Base-by-base conservation (phyloP, 92 coral and sea anemone genomes). In the Parazoanthus darwini region DNA sequence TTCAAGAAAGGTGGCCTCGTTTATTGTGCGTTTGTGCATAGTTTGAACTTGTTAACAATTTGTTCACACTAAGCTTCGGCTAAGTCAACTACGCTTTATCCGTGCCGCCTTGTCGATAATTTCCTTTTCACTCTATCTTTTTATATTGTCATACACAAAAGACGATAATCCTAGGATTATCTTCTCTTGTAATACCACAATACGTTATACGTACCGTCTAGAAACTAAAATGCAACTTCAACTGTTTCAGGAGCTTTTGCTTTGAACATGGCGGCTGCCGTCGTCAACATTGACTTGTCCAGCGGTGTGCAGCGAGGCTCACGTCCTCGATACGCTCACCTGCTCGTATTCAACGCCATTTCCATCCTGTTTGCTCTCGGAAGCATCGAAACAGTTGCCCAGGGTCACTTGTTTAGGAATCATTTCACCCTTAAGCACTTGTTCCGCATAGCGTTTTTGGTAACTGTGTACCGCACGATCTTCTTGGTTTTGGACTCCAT, bases 221-320 rank as follows among this genome's bases (percentile, higher is more conserved):
- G 59, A 54, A 54, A 54, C 59, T 54, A 54, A 54, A 54, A 54
- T 11, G 9, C 16, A 54, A 54, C 36, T 33, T 36, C 15, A 13
- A 33, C 33, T n/a, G 18, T 83, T 67, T 50, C 44, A 84, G 87
- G 87, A 26, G 87, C 79, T 33, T 84, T 84, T 23, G 79, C 79
- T 25, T 84, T 84, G 18, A 84, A 84, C 70, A 84, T 84, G 87
- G 87, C 87, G 26, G 79, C 78, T 25, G 87, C 87, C 8, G 66
- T 84, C 18, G 87, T 71, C 38, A 84, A 84, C 79, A 72, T 84
- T 7, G 87, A 84, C 78, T 48, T 84, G 46, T 84, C 87, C 8
- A 33, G 78, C 26, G 46, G 66, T 43, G 26, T 48, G 5, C 65
- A 33, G 20, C 87, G 67, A 43, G 50, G 66, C 33, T 42, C 70